Percentiles rank a stretch among this genome's conserved stretches.
Conservation (phyloP, 2,888 invertebrate genomes). For the Calephelis perditalis region DNA sequence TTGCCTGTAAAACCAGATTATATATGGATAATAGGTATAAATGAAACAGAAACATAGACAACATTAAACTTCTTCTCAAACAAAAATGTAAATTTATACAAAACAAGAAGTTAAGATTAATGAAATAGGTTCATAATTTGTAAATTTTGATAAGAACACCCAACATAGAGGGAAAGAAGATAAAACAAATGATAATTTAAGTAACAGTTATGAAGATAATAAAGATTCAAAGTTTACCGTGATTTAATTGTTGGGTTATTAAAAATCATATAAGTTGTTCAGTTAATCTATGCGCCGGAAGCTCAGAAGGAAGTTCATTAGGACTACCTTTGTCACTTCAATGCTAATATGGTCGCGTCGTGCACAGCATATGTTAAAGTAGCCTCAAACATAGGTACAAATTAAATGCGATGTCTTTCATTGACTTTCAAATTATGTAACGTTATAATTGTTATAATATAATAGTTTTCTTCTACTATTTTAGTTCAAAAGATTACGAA, state of each 20-base stretch:
- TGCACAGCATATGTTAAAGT: constrained; percentile 23
- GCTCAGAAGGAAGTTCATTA: constrained; percentile 30
- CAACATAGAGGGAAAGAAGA: neutral
- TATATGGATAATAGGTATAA: too few species aligned
- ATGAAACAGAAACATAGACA: too few species aligned
- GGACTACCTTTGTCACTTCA: constrained; percentile 25
- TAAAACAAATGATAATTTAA: constrained; percentile 4
- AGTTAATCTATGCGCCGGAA: constrained; percentile 37
- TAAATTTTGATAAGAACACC: neutral
- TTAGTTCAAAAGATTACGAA: too few species aligned
- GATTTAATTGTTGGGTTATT: constrained; percentile 33
- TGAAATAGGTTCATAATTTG: neutral
- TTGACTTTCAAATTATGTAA: constrained; percentile 8
- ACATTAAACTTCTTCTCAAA: neutral
- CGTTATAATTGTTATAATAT: constrained; percentile 7
- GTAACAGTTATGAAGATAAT: neutral
- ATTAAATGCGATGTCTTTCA: constrained; percentile 1
- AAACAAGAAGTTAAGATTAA: neutral
- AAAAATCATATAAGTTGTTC: constrained; percentile 46
- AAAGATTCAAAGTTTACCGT: neutral
- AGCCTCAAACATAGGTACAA: neutral
- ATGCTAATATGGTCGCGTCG: constrained; percentile 24
- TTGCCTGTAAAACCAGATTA: too few species aligned
- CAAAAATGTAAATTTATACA: neutral
- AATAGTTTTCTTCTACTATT: too few species aligned